These are phyloP conservation scores for Pyrrhosoma nymphula DNA, from an alignment of 2,888 invertebrate genomes.

Conservation along the genomic window DNA sequence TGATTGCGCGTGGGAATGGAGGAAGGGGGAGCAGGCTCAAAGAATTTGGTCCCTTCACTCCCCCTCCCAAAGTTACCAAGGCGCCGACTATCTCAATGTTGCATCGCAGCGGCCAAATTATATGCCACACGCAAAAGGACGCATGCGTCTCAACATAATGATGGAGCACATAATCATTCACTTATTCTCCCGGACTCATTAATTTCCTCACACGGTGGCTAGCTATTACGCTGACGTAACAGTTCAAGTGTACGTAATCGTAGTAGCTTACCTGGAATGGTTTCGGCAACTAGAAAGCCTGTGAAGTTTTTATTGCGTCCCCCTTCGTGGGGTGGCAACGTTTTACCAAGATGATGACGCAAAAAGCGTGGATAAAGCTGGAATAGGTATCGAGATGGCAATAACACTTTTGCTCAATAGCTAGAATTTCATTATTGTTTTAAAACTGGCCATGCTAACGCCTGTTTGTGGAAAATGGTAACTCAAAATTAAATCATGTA, in stretches of 20 bases:
- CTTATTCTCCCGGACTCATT: not conserved
- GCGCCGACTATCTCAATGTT: not conserved
- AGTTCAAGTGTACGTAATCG: not conserved
- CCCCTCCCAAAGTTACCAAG: not conserved
- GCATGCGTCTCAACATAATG: not conserved
- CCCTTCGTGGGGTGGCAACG: not conserved
- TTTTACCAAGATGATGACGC: not conserved
- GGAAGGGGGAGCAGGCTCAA: not conserved
- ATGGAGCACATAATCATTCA: not conserved
- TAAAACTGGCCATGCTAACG: no score
- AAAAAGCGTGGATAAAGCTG: not conserved
- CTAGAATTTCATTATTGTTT: no score
- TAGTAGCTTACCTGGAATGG: not conserved
- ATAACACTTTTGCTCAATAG: no score
- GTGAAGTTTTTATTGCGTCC: not conserved
- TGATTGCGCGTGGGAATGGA: not conserved
- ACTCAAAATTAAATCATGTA: no score
- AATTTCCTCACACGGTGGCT: not conserved
- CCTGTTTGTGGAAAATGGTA: no score
- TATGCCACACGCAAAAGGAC: not conserved
- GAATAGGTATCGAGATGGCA: no score
- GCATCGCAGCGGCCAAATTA: not conserved
- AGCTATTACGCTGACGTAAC: constrained; percentile 24
- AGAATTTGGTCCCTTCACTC: constrained; percentile 7
- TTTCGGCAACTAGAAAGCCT: not conserved